Percentiles rank a stretch among this genome's conserved stretches.
Evolutionary conservation across 92 coral and sea anemone genomes (phyloP).

Genomic region (Epizoanthus scotinus): DNA sequence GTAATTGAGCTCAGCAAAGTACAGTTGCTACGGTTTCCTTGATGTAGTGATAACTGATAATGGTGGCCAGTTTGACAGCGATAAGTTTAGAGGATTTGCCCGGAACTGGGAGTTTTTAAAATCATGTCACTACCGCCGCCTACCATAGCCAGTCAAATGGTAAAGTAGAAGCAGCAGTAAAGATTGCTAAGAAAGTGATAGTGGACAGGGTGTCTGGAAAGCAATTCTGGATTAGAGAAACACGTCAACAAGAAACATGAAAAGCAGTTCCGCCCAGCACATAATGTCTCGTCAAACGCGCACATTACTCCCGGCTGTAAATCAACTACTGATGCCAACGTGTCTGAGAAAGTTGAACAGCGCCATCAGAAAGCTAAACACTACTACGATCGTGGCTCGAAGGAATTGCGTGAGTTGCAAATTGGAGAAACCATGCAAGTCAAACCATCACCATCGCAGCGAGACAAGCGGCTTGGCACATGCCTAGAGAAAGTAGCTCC

Average conservation of each 20-base stretch:
- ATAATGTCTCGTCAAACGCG: constrained; percentile 26
- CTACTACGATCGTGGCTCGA: constrained; percentile 25
- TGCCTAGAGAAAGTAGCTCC: constrained; percentile 25
- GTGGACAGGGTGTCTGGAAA: constrained; percentile 19
- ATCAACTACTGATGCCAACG: background rate
- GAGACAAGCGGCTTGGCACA: constrained; percentile 23
- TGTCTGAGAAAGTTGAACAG: constrained; percentile 23
- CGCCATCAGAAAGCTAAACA: constrained; percentile 28
- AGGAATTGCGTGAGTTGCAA: constrained; percentile 14
- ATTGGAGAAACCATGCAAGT: constrained; percentile 10
- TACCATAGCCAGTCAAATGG: constrained; percentile 20
- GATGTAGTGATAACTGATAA: no score
- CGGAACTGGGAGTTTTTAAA: no score
- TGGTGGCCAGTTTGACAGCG: no score
- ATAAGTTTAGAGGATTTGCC: no score
- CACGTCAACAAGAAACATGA: constrained; percentile 25
- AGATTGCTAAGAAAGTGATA: constrained; percentile 25
- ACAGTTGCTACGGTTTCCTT: no score
- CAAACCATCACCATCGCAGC: constrained; percentile 8
- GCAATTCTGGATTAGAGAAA: constrained; percentile 28
- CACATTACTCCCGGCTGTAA: constrained; percentile 13
- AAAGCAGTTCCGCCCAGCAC: constrained; percentile 31
- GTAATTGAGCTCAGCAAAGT: no score
- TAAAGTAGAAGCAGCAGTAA: constrained; percentile 10
- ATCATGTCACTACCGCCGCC: no score